phyloP scores from a whole-genome alignment of 2,888 invertebrate species.

The Yponomeuta sedellus region DNA sequence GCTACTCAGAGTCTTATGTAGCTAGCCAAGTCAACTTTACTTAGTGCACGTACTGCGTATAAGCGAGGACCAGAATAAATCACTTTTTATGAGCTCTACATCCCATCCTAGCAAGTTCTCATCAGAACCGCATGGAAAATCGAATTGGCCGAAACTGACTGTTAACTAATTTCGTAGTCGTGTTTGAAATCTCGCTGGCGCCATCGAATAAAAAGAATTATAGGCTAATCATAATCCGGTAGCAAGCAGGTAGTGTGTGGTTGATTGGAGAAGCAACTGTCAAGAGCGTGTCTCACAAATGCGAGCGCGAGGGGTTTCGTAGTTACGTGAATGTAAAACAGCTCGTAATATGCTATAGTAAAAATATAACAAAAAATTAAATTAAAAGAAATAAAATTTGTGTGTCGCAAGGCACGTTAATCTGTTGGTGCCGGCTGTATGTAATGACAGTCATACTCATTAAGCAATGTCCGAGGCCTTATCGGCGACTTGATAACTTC shows the following conservation, averaged over 20 bases:
- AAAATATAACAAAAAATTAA: too few species aligned
- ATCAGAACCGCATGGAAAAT: conserved; percentile 12
- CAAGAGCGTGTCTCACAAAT: too few species aligned
- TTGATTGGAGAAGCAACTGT: not conserved
- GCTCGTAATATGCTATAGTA: too few species aligned
- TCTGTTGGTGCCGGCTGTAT: too few species aligned
- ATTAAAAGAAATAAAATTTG: too few species aligned
- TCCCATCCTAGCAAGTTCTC: not conserved
- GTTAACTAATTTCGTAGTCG: not conserved
- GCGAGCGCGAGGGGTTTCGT: too few species aligned
- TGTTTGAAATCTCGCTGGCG: not conserved
- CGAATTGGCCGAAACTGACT: conserved; percentile 14
- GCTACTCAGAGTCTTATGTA: conserved; percentile 20
- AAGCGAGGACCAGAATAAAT: conserved; percentile 47
- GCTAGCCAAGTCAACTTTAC: conserved; percentile 31
- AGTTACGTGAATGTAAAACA: too few species aligned
- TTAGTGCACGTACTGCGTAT: conserved; percentile 37
- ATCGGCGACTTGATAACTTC: too few species aligned
- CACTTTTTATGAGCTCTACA: conserved; percentile 41
- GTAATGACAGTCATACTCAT: too few species aligned
- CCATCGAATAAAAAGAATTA: not conserved
- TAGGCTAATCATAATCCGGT: not conserved
- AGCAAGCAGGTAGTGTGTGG: not conserved
- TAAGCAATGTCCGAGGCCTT: too few species aligned
- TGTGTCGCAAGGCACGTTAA: too few species aligned